Evolutionary conservation across 2,113 vertebrate species (phyloP).

Genomic region (Hydropotes inermis): DNA sequence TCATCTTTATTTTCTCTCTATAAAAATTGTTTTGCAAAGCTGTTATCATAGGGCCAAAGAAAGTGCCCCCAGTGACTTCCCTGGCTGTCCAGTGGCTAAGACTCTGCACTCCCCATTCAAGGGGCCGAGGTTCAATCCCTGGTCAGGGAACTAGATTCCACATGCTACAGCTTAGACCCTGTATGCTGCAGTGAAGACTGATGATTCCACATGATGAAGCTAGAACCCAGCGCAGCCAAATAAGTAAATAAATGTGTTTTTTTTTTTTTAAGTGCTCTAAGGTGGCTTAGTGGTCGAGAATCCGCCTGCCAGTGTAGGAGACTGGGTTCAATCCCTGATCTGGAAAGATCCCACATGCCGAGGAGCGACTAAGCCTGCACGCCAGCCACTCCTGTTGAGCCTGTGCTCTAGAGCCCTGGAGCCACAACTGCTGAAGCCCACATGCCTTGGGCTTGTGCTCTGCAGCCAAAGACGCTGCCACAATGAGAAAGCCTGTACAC

Average conservation of each 20-base stretch:
- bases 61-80: neutral
- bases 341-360: fast-evolving
- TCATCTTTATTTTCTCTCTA: neutral
- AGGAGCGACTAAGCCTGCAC: fast-evolving
- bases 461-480: neutral
- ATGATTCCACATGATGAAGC: neutral
- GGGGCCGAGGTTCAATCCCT: neutral
- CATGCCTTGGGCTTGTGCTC: neutral
- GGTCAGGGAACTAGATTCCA: neutral
- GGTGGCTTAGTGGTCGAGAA: neutral
- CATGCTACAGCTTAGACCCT: neutral
- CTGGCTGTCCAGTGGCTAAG: neutral
- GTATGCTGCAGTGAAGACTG: neutral
- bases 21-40: neutral
- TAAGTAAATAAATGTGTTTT: neutral
- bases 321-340: neutral
- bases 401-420: too few relatives aligned
- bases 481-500: neutral
- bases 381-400: fast-evolving
- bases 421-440: too few relatives aligned
- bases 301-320: neutral
- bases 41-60: neutral
- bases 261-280: neutral
- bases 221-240: neutral
- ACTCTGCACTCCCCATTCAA: neutral